Percentiles rank a stretch among this genome's conserved stretches.
These are phyloP conservation scores for Drosophila bocki DNA, from an alignment of 1,140 invertebrate species.

Conservation along the genomic window DNA sequence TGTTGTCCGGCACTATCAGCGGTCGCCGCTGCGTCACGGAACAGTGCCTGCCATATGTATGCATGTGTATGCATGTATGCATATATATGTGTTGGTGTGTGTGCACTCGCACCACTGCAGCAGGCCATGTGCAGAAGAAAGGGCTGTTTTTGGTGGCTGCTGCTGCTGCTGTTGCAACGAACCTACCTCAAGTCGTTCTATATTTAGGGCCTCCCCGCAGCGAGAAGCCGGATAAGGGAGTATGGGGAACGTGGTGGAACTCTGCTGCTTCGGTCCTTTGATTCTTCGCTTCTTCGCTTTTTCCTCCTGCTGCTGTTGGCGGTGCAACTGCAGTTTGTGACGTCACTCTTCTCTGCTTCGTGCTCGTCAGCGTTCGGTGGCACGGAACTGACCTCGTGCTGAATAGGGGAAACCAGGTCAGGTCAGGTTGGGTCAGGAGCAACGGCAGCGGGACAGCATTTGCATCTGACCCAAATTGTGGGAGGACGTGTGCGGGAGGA, in stretches of 20 bases:
- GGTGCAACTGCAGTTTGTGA: conserved; percentile 35
- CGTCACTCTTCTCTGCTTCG: conserved; percentile 30
- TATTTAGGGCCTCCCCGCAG: conserved; percentile 64
- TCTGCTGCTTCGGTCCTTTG: conserved; percentile 4
- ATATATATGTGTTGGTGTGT: too few species aligned
- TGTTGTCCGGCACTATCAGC: conserved; percentile 66
- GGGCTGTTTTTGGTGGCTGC: conserved; percentile 55
- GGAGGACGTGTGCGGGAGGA: conserved; percentile 16
- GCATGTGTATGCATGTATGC: too few species aligned
- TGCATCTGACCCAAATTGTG: conserved; percentile 46
- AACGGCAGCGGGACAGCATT: conserved; percentile 29
- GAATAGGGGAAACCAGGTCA: conserved; percentile 47
- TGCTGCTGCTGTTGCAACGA: conserved; percentile 37
- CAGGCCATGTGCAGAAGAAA: conserved; percentile 46
- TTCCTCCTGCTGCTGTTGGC: conserved; percentile 11
- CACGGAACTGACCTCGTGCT: conserved; percentile 47
- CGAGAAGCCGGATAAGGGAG: conserved; percentile 22
- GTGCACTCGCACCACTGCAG: conserved; percentile 16
- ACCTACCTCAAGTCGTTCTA: conserved; percentile 81
- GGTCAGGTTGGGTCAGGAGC: conserved; percentile 34
- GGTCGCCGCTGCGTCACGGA: conserved; percentile 63
- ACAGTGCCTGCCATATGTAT: conserved; percentile 41
- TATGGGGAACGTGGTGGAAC: conserved; percentile 7
- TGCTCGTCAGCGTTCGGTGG: conserved; percentile 31
- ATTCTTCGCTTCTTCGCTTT: background rate